Conservation (phyloP, 2,113 vertebrate genomes). For the Trichechus manatus region DNA sequence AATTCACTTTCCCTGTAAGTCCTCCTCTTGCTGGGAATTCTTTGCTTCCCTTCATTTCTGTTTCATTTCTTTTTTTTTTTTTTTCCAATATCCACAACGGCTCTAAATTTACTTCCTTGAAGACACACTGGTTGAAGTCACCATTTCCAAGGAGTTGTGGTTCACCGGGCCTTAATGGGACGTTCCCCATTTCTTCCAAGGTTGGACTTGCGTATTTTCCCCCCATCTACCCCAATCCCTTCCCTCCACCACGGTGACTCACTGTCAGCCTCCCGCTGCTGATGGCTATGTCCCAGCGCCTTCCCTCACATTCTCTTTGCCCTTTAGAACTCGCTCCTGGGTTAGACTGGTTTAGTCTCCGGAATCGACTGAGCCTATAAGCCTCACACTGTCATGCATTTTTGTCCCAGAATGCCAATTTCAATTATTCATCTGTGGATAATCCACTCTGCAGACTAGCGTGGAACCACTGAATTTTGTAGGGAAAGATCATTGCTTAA, state of each 20-base stretch:
- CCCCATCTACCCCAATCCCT: neutral
- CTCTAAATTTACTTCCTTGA: conserved; percentile 22
- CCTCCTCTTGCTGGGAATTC: neutral
- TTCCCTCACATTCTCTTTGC: neutral
- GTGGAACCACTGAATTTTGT: neutral
- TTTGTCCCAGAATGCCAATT: neutral
- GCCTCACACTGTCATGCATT: neutral
- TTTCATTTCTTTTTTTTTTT: neutral
- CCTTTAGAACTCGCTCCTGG: neutral
- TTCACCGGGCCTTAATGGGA: neutral
- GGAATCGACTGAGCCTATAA: neutral
- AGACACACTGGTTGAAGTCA: neutral
- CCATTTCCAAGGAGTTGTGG: neutral
- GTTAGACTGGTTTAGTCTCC: neutral
- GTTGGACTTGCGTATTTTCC: neutral
- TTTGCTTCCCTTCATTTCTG: conserved; percentile 28
- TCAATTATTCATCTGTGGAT: neutral
- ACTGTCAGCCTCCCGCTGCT: neutral
- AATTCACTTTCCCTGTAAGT: neutral
- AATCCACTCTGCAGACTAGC: neutral
- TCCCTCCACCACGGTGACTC: neutral
- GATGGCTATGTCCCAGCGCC: neutral
- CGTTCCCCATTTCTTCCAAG: neutral
- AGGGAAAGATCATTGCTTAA: neutral
- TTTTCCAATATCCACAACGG: neutral